Percentiles rank a stretch among this genome's conserved stretches.
Evolutionary conservation across 2,113 vertebrate genomes (phyloP).

Genomic region (Corythornis cristatus): DNA sequence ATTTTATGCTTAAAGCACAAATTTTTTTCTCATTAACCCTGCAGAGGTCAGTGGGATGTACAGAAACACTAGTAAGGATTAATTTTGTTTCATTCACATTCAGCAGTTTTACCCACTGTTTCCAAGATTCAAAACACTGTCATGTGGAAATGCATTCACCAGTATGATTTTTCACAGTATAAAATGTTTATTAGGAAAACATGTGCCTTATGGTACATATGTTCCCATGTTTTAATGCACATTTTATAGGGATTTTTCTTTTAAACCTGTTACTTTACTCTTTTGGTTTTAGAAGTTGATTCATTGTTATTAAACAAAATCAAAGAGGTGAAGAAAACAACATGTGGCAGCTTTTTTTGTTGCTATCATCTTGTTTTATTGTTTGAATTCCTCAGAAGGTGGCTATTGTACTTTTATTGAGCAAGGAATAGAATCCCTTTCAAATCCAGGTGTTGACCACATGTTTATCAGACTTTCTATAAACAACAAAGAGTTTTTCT

Average conservation of each 20-base stretch:
- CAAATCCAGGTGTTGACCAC: constrained; percentile 74
- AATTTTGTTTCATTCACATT: background rate
- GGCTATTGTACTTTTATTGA: constrained; percentile 66
- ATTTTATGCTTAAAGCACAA: constrained; percentile 4
- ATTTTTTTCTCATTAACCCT: constrained; percentile 11
- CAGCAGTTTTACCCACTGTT: background rate
- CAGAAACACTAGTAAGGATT: background rate
- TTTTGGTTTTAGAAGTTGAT: constrained; percentile 51
- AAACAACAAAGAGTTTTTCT: constrained; percentile 64
- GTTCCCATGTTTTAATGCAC: constrained; percentile 43
- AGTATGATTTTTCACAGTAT: background rate
- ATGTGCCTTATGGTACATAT: background rate
- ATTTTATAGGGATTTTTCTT: constrained; percentile 57
- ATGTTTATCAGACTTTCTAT: constrained; percentile 67
- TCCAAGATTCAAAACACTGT: background rate
- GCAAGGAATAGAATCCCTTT: constrained; percentile 54
- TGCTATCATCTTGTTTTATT: constrained; percentile 68
- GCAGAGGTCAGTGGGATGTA: background rate
- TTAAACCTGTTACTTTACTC: constrained; percentile 55
- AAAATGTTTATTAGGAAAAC: constrained; percentile 12
- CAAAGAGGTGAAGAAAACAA: constrained; percentile 63
- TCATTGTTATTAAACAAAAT: constrained; percentile 34
- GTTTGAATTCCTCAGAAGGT: constrained; percentile 71
- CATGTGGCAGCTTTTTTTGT: constrained; percentile 59
- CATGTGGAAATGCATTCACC: background rate